Evolutionary conservation across 2,888 invertebrate genomes (phyloP), one percentile per base, ranked within the genome.

Genomic region (Drosophila maculinotata): DNA sequence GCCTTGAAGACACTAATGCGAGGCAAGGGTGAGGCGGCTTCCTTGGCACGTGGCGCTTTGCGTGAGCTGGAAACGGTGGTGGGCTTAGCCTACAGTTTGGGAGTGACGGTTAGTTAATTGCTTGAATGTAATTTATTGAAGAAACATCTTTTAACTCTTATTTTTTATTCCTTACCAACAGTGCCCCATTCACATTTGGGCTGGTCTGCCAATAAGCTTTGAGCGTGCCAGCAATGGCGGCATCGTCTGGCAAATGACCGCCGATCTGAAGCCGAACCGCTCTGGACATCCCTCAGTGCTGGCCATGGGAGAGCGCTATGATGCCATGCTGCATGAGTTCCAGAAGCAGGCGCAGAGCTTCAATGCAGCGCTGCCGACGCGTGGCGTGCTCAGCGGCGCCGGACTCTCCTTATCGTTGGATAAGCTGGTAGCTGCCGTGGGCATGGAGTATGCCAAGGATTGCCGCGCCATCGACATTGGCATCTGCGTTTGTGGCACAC

Each of bases 281-380:
- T 76, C 84, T 1, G 77, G 81, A 0, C 94, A 92, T 69, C 93
- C 92, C 80, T 96, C 93, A 73, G 94, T 97, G 0, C 93, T 98
- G 38, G 98, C 98, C 0, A 95, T 95, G 6, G 98, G 98, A 0
- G 98, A 98, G 33, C 94, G 98, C 77, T 99, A 98, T 83, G 97
- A 98, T 90, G 93, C 93, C 8, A 93, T 98, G 92, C 93, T 98
- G 10, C 92, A 93, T 51, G 94, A 94, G 49, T 95, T 95, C 84
- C 94, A 95, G 68, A 91, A 91, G 65, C 91, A 91, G 54, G 91
- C 90, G 1, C 91, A 91, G 63, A 89, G 90, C 23, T 90, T 88
- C 28, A 91, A 91, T 65, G 76, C 89, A 1, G 86, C 84, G 1
- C 69, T 90, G 39, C 87, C 90, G 1, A 54, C 82, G 0, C 88